These are phyloP conservation scores for Notospermus geniculatus DNA, from an alignment of 1,140 invertebrate genomes.

Conservation along the genomic window DNA sequence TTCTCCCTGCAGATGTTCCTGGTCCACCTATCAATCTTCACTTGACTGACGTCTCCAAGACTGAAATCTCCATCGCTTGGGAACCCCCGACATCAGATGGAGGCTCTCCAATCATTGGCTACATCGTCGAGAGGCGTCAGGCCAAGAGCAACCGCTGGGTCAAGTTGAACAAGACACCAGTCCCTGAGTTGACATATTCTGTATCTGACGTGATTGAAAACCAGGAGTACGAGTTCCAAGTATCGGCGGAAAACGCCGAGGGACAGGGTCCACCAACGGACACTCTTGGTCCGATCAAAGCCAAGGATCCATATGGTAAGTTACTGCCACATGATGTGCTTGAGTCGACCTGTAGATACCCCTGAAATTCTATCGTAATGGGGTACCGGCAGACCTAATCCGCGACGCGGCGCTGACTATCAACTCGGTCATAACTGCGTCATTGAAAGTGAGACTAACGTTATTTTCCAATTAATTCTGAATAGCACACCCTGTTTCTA, in stretches of 20 bases:
- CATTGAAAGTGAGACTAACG: too few relatives aligned
- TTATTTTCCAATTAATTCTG: too few relatives aligned
- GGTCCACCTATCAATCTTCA: conserved; percentile 80
- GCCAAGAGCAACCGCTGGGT: conserved; percentile 5
- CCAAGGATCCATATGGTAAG: conserved; percentile 84
- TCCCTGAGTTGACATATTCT: background rate
- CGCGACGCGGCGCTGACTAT: too few relatives aligned
- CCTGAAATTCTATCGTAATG: too few relatives aligned
- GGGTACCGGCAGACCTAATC: too few relatives aligned
- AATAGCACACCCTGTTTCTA: too few relatives aligned
- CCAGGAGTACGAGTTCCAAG: conserved; percentile 91
- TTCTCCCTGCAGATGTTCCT: conserved; percentile 65
- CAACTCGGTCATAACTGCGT: too few relatives aligned
- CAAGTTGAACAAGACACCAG: conserved; percentile 6
- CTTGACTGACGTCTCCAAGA: conserved; percentile 76
- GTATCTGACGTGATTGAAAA: conserved; percentile 65
- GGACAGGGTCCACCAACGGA: conserved; percentile 86
- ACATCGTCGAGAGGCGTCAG: conserved; percentile 74
- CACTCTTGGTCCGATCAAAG: conserved; percentile 76
- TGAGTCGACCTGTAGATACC: too few relatives aligned
- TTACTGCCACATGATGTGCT: too few relatives aligned
- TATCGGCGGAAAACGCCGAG: conserved; percentile 94
- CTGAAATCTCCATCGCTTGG: conserved; percentile 89
- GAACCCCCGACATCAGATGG: conserved; percentile 66
- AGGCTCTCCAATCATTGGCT: conserved; percentile 68